Evolutionary conservation across 1,140 invertebrate genomes (phyloP).

Genomic region (Dendrolimus kikuchii): DNA sequence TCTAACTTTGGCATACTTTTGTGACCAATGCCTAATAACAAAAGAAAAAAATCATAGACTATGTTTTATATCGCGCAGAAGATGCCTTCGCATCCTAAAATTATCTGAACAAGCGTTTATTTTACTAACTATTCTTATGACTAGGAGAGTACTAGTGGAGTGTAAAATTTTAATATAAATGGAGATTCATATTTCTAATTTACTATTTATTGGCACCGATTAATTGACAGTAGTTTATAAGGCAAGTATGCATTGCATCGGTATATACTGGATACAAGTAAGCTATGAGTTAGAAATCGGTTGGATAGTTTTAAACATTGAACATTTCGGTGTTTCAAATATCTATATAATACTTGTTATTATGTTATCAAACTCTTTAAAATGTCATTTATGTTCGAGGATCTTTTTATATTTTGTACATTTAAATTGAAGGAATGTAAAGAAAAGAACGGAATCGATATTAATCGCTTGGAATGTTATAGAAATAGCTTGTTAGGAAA

Average conservation of each 20-base stretch:
- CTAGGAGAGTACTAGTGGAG: conserved; percentile 16
- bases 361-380: conserved; percentile 1
- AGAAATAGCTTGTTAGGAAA: conserved; percentile 9
- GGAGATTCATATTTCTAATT: conserved; percentile 3
- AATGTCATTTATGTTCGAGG: neutral
- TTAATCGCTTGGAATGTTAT: neutral
- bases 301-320: too few species aligned
- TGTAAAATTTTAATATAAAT: neutral
- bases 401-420: too few species aligned
- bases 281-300: neutral
- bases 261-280: neutral
- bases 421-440: conserved; percentile 1
- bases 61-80: neutral
- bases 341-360: neutral
- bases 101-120: too few species aligned
- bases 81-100: too few species aligned
- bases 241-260: neutral
- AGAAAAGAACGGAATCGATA: conserved; percentile 7
- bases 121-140: conserved; percentile 13
- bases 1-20: conserved; percentile 54
- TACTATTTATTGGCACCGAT: conserved; percentile 3
- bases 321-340: too few species aligned
- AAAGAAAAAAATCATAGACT: too few species aligned
- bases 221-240: conserved; percentile 1
- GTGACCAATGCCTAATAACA: conserved; percentile 33